Conservation (phyloP, 1,140 invertebrate genomes). For the Solenopsis invicta region DNA sequence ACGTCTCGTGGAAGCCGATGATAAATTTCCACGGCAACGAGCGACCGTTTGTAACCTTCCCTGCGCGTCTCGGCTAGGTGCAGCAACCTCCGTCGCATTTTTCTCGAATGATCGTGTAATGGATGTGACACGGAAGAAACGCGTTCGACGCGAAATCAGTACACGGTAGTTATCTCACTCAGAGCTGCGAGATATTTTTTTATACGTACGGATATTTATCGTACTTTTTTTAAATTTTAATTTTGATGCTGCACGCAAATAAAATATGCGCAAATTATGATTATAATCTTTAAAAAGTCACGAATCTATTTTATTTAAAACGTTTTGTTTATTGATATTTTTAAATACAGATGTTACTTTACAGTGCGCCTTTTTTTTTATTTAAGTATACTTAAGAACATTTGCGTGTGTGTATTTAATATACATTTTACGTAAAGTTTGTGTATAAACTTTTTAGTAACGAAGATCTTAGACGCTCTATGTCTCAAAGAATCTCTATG, state of each 20-base stretch:
- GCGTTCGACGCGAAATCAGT: neutral
- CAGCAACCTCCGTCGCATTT: neutral
- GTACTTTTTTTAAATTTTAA: neutral
- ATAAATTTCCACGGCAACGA: slow-evolving; percentile 65
- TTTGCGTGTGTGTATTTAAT: neutral
- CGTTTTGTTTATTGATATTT: neutral
- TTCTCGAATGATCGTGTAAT: neutral
- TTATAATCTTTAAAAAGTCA: neutral
- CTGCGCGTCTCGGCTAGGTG: neutral
- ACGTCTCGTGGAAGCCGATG: slow-evolving; percentile 55
- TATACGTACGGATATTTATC: neutral
- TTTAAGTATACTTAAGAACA: too few relatives aligned
- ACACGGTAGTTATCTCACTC: neutral
- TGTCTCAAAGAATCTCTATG: too few relatives aligned
- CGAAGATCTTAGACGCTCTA: too few relatives aligned
- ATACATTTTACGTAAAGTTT: neutral
- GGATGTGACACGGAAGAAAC: neutral
- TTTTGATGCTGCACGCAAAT: too few relatives aligned
- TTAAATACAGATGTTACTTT: neutral
- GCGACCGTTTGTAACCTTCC: slow-evolving; percentile 8
- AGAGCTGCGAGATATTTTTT: neutral
- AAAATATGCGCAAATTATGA: neutral
- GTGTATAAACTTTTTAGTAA: neutral
- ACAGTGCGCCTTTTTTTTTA: neutral
- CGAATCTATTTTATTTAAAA: too few relatives aligned